Base-by-base conservation (phyloP, 1,140 invertebrate species). In the Eupeodes corollae region DNA sequence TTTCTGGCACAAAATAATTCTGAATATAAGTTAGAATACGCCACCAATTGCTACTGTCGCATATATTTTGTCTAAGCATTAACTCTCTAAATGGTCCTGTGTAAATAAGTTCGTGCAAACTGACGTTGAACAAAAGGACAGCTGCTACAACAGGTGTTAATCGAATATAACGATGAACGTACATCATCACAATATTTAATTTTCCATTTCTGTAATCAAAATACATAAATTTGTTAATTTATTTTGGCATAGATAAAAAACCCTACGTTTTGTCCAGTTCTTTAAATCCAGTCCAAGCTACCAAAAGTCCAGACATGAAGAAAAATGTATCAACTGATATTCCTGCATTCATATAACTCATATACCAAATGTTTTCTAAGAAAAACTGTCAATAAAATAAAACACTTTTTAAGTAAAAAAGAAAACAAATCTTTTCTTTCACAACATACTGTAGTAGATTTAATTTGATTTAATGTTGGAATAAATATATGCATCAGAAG, bases 241-340 rank as follows among this genome's bases (percentile, higher is more conserved):
- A 5, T 26, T n/a, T n/a, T n/a, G n/a, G n/a, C n/a, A n/a, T n/a
- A n/a, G n/a, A 9, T 35, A n/a, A 57, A 43, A 56, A 66, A 32
- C 75, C 76, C 56, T 73, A 70, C 54, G 74, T 69, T 60, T 80
- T 82, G 48, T 81, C 78, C 32, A 82, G 61, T 60, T 81, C 76
- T 21, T 75, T 64, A n/a, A 82, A 62, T 3, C 81, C 56, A 16
- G 79, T 68, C 45, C 76, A 71, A 53, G 73, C 70, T 56, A 80
- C 75, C 26, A 81, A 70, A 54, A 82, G 79, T 10, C 78, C 79
- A 57, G 78, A 77, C 8, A 82, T 56, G 47, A 81, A 68, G 26
- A 82, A 65, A 61, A 81, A 82, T 15, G 76, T 79, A 55, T 82
- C 80, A 6, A 81, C 80, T 13, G 80, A 56, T 6, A 82, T 58